Evolutionary conservation across 2,888 invertebrate species (phyloP).

Genomic region (Omphaloscelis lunosa): DNA sequence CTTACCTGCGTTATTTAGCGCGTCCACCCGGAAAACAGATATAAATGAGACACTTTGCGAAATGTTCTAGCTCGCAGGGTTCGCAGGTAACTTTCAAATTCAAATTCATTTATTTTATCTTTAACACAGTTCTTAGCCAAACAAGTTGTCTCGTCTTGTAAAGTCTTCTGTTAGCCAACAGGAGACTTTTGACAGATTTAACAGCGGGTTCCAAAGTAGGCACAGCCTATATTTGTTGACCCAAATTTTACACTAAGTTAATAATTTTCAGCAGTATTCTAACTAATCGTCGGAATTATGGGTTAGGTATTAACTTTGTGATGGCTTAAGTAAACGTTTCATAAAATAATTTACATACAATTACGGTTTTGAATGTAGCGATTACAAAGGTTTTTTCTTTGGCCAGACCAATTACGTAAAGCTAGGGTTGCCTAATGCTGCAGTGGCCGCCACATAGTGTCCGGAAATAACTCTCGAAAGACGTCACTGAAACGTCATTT

Average conservation of each 20-base stretch:
- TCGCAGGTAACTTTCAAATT: not conserved
- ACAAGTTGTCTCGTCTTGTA: too few species aligned
- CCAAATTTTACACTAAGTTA: too few species aligned
- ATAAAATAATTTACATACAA: not conserved
- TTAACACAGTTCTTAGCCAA: too few species aligned
- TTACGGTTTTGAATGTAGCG: not conserved
- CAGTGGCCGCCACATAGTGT: not conserved
- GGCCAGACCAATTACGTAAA: not conserved
- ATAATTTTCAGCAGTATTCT: slow-evolving; percentile 24
- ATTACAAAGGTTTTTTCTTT: not conserved
- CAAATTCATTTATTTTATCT: too few species aligned
- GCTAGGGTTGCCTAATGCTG: not conserved
- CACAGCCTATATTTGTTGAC: too few species aligned
- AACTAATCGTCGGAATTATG: slow-evolving; percentile 2
- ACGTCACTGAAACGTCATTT: not conserved
- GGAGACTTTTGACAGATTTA: too few species aligned
- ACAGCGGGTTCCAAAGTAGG: too few species aligned
- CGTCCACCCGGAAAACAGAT: slow-evolving; percentile 78
- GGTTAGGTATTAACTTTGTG: not conserved
- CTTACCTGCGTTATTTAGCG: slow-evolving; percentile 76
- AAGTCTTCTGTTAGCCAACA: too few species aligned
- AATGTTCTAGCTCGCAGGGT: slow-evolving; percentile 43
- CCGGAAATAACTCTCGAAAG: not conserved
- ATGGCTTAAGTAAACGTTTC: not conserved
- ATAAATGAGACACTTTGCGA: slow-evolving; percentile 76